Conservation (phyloP, 2,113 vertebrate genomes). For the Ceyx margarethae region DNA sequence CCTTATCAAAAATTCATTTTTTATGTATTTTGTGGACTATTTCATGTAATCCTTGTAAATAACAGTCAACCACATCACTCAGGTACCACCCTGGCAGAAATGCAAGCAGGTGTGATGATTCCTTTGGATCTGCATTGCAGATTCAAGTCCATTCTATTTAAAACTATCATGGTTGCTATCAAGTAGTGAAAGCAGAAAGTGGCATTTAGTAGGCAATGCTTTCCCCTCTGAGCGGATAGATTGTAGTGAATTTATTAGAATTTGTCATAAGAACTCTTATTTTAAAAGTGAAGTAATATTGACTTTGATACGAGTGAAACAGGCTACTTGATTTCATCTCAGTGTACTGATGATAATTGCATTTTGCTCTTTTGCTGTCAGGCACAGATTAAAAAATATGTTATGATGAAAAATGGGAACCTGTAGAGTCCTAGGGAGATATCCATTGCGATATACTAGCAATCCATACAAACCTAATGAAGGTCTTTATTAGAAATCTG, state of each 20-base stretch:
- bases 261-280: background rate
- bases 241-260: background rate
- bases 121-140: background rate
- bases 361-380: background rate
- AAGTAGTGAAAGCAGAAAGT: background rate
- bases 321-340: background rate
- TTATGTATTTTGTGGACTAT: background rate
- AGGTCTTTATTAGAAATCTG: background rate
- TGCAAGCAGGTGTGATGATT: background rate
- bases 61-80: background rate
- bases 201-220: background rate
- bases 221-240: background rate
- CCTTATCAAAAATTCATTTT: background rate
- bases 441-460: background rate
- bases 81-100: background rate
- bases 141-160: background rate
- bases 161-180: background rate
- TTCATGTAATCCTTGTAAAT: background rate
- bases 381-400: background rate
- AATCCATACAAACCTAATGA: background rate
- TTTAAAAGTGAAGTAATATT: background rate
- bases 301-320: background rate
- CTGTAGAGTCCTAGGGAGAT: background rate
- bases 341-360: background rate
- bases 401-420: background rate